Evolutionary conservation across 2,113 vertebrate genomes (phyloP), one percentile per base, ranked within the genome.

Genomic region (Chionis minor): DNA sequence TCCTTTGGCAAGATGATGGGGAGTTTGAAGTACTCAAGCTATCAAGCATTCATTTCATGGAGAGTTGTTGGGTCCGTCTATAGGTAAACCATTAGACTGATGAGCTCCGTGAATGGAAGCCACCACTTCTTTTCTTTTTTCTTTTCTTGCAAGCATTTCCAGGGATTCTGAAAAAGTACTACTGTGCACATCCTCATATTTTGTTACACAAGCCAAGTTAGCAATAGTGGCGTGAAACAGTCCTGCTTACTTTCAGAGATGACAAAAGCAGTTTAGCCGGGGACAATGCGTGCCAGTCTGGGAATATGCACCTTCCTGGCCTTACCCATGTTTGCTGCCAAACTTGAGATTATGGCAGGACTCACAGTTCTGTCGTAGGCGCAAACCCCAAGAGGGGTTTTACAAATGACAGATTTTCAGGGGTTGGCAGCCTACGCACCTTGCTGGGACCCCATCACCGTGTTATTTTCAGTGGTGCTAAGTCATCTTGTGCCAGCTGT

Each of bases 401-500:
- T 55, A 88, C 78, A 38, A 24, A 66, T 54, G 70, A n/a, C 56
- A 47, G 0, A 5, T 75, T 85, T 77, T 65, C 20, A 17, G 44
- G 80, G 61, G 4, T 18, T 82, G 87, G 87, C 91, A 94, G 81
- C 92, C 59, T 18, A 0, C 5, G 0, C 28, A 38, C 51, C 88
- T 67, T 51, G 56, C 74, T 45, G 75, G 32, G 56, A 67, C 66
- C 40, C 56, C 49, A 10, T 77, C 85, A n/a, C 0, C 0, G 26
- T 26, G 82, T 84, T 84, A 92, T 69, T 86, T 95, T 84, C 96
- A 44, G 73, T 35, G 70, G 71, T 85, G 83, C 89, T 82, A 94
- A 95, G 88, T 80, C 87, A 61, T 62, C 86, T 82, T 40, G 14
- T 89, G 83, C 81, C 93, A 77, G 70, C 74, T 85, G 70, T 67